Base-by-base conservation (phyloP, 92 coral and sea anemone genomes). In the Plumapathes pennacea region DNA sequence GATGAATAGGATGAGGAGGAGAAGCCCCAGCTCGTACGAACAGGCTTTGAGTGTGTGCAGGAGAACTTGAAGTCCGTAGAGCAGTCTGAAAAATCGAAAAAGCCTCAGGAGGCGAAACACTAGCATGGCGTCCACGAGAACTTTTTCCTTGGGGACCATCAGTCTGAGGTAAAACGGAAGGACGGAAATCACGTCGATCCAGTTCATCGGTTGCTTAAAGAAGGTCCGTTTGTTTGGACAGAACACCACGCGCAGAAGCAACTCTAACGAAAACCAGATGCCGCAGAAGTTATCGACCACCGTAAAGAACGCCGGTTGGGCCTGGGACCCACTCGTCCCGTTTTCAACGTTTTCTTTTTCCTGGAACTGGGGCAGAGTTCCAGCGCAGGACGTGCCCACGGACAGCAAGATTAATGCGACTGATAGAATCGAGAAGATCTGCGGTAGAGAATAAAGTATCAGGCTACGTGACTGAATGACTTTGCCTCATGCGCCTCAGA, bases 1-100 rank as follows among this genome's bases (percentile, higher is more conserved):
- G 31, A 91, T 88, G 1, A 91, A 43, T 1, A 91, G 74, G 38
- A 91, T 91, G 13, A 83, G 50, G 3, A 91, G 39, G 10, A 91
- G 75, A 0, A 91, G 85, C 9, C 85, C 88, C 28, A 91, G 62
- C 38, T 91, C 97, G 62, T 91, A 91, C 2, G 97, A 91, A 69
- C 97, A 88, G n/a, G 97, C 97, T 48, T 91, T 91, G 29, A 91
- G 39, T 5, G 97, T 91, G 79, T 91, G 97, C 41, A 85, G 33
- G 17, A 91, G 21, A 30, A 91, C 89, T 65, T 91, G 97, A 3
- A 91, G 75, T 5, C 97, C 97, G 41, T 91, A 91, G 23, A 91
- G 77, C 45, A 91, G 59, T 23, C 97, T 90, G 34, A 91, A 91
- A 67, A 91, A 91, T 9, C 97, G 75, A 36, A 79, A 88, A 6